phyloP scores from a whole-genome alignment of 64 coral and sea anemone species.

The Montipora efflorescens region DNA sequence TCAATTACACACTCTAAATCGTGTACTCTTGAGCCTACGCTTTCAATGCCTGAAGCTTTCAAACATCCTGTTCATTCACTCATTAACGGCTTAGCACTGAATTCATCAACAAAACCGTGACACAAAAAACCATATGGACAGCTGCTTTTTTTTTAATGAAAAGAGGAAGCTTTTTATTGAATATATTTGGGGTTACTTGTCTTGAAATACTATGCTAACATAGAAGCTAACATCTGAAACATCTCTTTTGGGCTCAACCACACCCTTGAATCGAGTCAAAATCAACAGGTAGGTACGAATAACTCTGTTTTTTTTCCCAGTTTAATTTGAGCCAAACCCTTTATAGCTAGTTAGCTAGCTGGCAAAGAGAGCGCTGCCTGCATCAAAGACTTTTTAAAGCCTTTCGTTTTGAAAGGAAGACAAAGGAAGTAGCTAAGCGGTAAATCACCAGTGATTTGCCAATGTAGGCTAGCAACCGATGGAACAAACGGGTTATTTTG shows the following conservation, averaged over 20 bases:
- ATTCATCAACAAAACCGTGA: slow-evolving; percentile 26
- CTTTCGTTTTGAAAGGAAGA: background rate
- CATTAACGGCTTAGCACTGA: background rate
- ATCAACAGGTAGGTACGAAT: background rate
- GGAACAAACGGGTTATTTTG: background rate
- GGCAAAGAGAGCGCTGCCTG: slow-evolving; percentile 14
- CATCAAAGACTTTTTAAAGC: background rate
- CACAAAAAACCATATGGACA: slow-evolving; percentile 21
- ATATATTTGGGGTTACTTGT: background rate
- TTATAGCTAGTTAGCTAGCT: slow-evolving; percentile 1
- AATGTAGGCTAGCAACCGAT: background rate
- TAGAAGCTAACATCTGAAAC: too few relatives aligned
- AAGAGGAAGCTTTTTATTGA: slow-evolving; percentile 9
- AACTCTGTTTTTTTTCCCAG: background rate
- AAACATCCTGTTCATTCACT: slow-evolving; percentile 29
- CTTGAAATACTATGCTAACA: background rate
- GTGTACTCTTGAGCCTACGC: too few relatives aligned
- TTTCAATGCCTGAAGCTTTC: background rate
- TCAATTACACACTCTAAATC: background rate
- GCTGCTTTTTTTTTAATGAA: background rate
- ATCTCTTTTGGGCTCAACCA: too few relatives aligned
- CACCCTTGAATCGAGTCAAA: background rate
- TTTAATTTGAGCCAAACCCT: background rate
- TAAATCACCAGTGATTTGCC: slow-evolving; percentile 15
- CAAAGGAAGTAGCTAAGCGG: slow-evolving; percentile 40